These are phyloP conservation scores for Falco columbarius DNA, from an alignment of 2,797 vertebrate genomes.

Conservation along the genomic window DNA sequence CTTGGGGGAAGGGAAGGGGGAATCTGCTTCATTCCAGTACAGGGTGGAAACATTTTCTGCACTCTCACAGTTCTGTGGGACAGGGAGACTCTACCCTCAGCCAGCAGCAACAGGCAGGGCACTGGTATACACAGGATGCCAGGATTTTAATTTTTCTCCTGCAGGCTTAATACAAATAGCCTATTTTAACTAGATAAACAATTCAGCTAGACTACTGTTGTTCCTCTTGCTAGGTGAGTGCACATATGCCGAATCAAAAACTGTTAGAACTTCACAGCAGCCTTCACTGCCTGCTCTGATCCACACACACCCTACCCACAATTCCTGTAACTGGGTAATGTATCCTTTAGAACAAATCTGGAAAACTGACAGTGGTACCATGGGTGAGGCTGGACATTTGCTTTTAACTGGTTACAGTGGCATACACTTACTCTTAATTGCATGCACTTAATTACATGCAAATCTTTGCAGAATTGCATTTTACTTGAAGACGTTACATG, in stretches of 20 bases:
- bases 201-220: neutral
- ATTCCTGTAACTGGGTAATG: neutral
- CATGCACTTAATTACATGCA: neutral
- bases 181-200: neutral
- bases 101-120: neutral
- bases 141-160: neutral
- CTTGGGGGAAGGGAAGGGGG: neutral
- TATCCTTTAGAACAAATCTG: neutral
- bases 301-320: too few relatives aligned
- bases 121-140: neutral
- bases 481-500: neutral
- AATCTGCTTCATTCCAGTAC: slow-evolving; percentile 28
- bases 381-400: neutral
- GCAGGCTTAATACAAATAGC: neutral
- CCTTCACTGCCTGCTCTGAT: neutral
- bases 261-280: neutral
- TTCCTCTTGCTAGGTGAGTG: neutral
- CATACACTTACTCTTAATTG: neutral
- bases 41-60: slow-evolving; percentile 11
- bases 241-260: neutral
- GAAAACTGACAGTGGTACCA: fast-evolving
- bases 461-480: neutral
- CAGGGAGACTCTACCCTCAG: neutral
- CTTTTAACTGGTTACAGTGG: neutral
- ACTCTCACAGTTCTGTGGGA: neutral